Evolutionary conservation across 2,797 vertebrate species (phyloP).

Genomic region (Serranus cabrilla): DNA sequence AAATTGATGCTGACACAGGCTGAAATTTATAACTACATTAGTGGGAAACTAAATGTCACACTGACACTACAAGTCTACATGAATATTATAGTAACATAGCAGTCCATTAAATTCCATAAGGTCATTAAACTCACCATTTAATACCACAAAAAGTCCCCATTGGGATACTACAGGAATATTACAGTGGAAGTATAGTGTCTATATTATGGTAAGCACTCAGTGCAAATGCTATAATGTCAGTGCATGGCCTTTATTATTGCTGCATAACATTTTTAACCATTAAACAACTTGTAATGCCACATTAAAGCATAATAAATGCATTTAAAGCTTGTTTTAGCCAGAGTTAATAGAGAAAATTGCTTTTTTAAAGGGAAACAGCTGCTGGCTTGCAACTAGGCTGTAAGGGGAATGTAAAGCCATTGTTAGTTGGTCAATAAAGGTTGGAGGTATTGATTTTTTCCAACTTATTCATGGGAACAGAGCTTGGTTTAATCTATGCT

Average conservation of each 20-base stretch:
- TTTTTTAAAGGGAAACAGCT: not conserved
- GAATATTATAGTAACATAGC: not conserved
- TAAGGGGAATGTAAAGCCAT: constrained; percentile 32
- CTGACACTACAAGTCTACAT: not conserved
- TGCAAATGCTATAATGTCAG: constrained; percentile 32
- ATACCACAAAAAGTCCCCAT: constrained; percentile 46
- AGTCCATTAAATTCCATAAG: constrained; percentile 29
- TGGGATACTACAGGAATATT: constrained; percentile 41
- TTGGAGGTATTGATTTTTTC: constrained; percentile 49
- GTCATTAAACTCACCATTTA: constrained; percentile 70
- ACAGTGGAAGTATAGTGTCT: constrained; percentile 25
- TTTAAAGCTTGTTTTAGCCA: not conserved
- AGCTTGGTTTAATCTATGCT: constrained; percentile 11
- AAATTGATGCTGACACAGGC: not conserved
- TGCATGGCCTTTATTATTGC: constrained; percentile 32
- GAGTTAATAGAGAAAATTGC: not conserved
- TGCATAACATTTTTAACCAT: not conserved
- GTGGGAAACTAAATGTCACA: not conserved
- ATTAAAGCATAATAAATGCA: not conserved
- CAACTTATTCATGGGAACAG: constrained; percentile 34
- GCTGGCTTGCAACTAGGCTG: not conserved
- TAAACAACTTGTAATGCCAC: not conserved
- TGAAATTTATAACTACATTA: not conserved
- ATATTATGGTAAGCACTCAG: constrained; percentile 51
- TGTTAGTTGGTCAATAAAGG: constrained; percentile 58